These are phyloP conservation scores for Pantherophis guttatus DNA, from an alignment of 2,113 vertebrate species.

Conservation along the genomic window DNA sequence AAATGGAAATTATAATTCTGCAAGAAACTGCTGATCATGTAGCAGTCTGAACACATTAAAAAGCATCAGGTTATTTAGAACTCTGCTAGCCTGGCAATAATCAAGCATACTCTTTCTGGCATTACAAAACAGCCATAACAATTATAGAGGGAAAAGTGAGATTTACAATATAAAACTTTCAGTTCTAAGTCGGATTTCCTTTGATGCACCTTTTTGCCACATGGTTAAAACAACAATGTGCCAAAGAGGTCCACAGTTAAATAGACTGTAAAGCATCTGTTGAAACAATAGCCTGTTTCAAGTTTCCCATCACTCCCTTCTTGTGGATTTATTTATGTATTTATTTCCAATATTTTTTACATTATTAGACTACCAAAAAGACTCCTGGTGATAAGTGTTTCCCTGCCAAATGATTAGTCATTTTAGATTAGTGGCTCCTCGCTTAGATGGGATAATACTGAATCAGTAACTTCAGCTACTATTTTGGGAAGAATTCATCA, in stretches of 20 bases:
- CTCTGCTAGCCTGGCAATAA: background rate
- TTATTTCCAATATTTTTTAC: background rate
- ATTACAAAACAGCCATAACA: background rate
- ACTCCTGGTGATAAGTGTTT: background rate
- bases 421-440: background rate
- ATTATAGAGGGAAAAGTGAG: background rate
- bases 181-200: rapidly evolving
- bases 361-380: background rate
- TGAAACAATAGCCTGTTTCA: background rate
- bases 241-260: background rate
- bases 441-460: background rate
- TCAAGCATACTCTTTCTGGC: background rate
- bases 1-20: conserved; percentile 19
- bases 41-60: conserved; percentile 18
- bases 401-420: background rate
- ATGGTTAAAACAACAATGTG: background rate
- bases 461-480: background rate
- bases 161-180: background rate
- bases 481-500: background rate
- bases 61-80: conserved; percentile 16
- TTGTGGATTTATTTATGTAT: background rate
- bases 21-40: background rate
- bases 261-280: background rate
- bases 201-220: background rate
- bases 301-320: background rate